Conservation (phyloP, 2,797 vertebrate genomes). For the Leptoclinus maculatus region DNA sequence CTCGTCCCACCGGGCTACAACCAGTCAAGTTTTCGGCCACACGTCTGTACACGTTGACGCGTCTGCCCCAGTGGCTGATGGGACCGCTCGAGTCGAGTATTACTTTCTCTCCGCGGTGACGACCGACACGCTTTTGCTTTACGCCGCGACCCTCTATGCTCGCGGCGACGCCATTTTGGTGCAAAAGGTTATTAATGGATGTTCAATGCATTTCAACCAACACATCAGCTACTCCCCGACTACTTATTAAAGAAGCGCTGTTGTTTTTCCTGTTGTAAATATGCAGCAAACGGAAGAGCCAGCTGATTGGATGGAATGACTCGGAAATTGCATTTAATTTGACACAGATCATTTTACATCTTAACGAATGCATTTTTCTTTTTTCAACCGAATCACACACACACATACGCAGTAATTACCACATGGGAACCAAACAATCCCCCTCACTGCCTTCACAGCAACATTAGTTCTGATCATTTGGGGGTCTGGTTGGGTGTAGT, state of each 20-base stretch:
- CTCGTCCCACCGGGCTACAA: slow-evolving; percentile 60
- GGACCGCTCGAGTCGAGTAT: slow-evolving; percentile 75
- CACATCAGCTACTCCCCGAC: not conserved
- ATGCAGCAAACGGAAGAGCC: slow-evolving; percentile 23
- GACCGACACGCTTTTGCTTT: slow-evolving; percentile 49
- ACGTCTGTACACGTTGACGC: slow-evolving; percentile 75
- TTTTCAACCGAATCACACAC: slow-evolving; percentile 35
- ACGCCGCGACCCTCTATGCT: slow-evolving; percentile 35
- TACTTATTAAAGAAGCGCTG: slow-evolving; percentile 21
- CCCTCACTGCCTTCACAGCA: slow-evolving; percentile 48
- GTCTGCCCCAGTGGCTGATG: slow-evolving; percentile 72
- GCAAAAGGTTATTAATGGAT: slow-evolving; percentile 8
- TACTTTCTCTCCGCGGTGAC: slow-evolving; percentile 67
- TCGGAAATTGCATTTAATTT: slow-evolving; percentile 42
- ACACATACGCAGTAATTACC: slow-evolving; percentile 16
- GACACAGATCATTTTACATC: slow-evolving; percentile 60
- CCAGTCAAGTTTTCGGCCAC: slow-evolving; percentile 71
- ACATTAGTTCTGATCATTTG: slow-evolving; percentile 64
- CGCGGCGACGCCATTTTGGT: slow-evolving; percentile 13
- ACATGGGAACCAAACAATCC: slow-evolving; percentile 36
- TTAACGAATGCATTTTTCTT: slow-evolving; percentile 46
- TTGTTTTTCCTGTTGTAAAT: slow-evolving; percentile 10
- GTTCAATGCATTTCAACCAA: slow-evolving; percentile 23
- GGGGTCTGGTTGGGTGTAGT: slow-evolving; percentile 24
- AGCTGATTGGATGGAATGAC: slow-evolving; percentile 40